A percentile compares a stretch with the other conserved stretches of the same genome.
These are phyloP conservation scores for Hydriomena furcata DNA, from an alignment of 2,888 invertebrate genomes.

Conservation along the genomic window DNA sequence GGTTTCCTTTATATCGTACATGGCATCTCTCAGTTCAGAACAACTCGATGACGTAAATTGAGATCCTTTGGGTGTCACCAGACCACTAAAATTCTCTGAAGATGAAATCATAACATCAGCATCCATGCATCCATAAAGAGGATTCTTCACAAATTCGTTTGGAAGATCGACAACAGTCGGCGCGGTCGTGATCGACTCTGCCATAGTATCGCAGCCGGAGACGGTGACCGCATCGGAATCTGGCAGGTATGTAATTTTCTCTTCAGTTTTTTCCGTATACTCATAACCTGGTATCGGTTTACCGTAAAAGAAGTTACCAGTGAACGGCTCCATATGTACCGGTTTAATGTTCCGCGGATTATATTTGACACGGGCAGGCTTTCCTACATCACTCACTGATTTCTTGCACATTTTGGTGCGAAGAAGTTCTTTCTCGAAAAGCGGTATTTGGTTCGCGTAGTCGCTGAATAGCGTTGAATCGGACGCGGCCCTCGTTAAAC, in stretches of 20 bases:
- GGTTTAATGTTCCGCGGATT: constrained; percentile 65
- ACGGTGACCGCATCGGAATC: constrained; percentile 72
- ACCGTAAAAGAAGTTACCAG: constrained; percentile 78
- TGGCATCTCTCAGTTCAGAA: constrained; percentile 68
- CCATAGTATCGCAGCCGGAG: constrained; percentile 64
- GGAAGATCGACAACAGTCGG: constrained; percentile 67
- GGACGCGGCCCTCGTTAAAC: constrained; percentile 66
- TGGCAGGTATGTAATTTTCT: constrained; percentile 71
- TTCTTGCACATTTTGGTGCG: constrained; percentile 68
- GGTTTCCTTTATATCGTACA: constrained; percentile 54
- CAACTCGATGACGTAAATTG: constrained; percentile 72
- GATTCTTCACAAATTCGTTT: constrained; percentile 66
- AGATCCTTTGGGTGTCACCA: constrained; percentile 63
- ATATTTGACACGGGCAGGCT: constrained; percentile 66
- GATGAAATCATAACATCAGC: constrained; percentile 57
- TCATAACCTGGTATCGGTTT: constrained; percentile 71
- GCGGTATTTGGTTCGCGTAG: constrained; percentile 74
- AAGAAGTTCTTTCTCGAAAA: constrained; percentile 69
- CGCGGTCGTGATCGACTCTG: constrained; percentile 64
- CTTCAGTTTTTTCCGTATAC: constrained; percentile 63
- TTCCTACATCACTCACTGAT: constrained; percentile 68
- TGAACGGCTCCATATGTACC: constrained; percentile 73
- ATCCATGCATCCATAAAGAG: constrained; percentile 68
- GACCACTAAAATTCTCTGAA: constrained; percentile 58
- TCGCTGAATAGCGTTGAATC: constrained; percentile 81